Evolutionary conservation across 2,797 vertebrate genomes (phyloP).

Genomic region (Mormyrops attenuatus): DNA sequence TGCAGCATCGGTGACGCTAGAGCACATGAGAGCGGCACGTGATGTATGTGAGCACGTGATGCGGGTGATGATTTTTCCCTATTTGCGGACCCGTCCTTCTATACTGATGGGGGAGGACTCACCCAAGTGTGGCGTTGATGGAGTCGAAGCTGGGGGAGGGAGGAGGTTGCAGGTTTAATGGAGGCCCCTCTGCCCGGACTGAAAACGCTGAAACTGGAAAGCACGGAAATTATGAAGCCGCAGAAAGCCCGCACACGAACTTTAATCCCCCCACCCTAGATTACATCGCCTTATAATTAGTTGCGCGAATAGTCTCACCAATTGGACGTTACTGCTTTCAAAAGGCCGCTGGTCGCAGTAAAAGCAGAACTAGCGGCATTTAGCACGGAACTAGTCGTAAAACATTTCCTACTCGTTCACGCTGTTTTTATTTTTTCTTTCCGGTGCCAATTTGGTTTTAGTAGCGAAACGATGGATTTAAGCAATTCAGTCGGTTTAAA

Average conservation of each 20-base stretch:
- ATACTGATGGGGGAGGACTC: not conserved
- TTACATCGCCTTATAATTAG: not conserved
- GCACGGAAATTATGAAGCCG: not conserved
- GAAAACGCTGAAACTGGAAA: not conserved
- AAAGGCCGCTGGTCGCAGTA: not conserved
- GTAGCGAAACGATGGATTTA: not conserved
- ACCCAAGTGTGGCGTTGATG: not conserved
- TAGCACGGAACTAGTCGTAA: conserved; percentile 4
- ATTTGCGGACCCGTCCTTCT: not conserved
- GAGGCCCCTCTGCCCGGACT: not conserved
- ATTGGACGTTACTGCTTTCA: not conserved
- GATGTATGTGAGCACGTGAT: not conserved
- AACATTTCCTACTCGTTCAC: not conserved
- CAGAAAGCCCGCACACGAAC: not conserved
- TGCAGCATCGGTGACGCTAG: not conserved
- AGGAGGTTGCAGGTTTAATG: not conserved
- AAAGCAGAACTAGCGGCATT: not conserved
- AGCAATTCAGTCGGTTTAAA: not conserved
- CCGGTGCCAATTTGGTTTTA: not conserved
- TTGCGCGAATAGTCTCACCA: not conserved
- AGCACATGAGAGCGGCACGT: not conserved
- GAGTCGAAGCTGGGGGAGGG: not conserved
- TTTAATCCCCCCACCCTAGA: not conserved
- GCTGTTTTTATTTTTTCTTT: not conserved
- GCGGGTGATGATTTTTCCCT: not conserved